A percentile compares a stretch with the other conserved stretches of the same genome.
Conservation (phyloP, 2,888 invertebrate genomes). For the Napeogenes sylphis region DNA sequence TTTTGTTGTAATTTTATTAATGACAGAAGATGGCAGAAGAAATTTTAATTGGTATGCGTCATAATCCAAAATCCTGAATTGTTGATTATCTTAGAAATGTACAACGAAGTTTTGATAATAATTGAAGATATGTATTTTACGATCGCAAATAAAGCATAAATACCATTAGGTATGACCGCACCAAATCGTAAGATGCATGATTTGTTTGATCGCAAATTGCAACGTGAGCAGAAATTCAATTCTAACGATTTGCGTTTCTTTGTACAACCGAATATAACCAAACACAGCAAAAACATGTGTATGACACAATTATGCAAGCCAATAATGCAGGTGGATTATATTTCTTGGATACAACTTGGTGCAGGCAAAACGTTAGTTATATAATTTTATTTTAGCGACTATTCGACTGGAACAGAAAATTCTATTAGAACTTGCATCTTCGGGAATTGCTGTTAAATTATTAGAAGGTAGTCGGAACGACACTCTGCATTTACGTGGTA, state of each 20-base stretch:
- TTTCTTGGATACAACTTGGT: constrained; percentile 22
- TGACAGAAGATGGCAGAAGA: background rate
- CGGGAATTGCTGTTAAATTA: constrained; percentile 8
- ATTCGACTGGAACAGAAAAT: constrained; percentile 25
- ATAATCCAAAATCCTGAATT: constrained; percentile 13
- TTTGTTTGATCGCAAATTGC: constrained; percentile 25
- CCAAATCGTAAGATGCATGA: constrained; percentile 21
- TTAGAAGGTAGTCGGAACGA: constrained; percentile 6
- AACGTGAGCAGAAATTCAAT: constrained; percentile 24
- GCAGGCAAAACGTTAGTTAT: constrained; percentile 23
- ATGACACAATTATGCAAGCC: constrained; percentile 24
- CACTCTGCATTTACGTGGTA: background rate
- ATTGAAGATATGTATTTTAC: constrained; percentile 14
- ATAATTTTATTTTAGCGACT: constrained; percentile 25
- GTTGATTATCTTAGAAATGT: constrained; percentile 10
- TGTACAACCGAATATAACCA: constrained; percentile 22
- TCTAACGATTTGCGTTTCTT: constrained; percentile 15
- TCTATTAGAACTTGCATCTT: constrained; percentile 14
- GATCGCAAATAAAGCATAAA: constrained; percentile 18
- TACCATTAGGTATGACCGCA: constrained; percentile 19
- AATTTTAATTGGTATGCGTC: constrained; percentile 11
- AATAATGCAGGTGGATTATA: constrained; percentile 27
- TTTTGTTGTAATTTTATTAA: too few relatives aligned
- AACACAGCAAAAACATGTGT: constrained; percentile 23
- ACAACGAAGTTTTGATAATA: background rate